Percentiles rank a stretch among this genome's conserved stretches.
Evolutionary conservation across 2,888 invertebrate genomes (phyloP).

Genomic region (Ennomos quercinarius): DNA sequence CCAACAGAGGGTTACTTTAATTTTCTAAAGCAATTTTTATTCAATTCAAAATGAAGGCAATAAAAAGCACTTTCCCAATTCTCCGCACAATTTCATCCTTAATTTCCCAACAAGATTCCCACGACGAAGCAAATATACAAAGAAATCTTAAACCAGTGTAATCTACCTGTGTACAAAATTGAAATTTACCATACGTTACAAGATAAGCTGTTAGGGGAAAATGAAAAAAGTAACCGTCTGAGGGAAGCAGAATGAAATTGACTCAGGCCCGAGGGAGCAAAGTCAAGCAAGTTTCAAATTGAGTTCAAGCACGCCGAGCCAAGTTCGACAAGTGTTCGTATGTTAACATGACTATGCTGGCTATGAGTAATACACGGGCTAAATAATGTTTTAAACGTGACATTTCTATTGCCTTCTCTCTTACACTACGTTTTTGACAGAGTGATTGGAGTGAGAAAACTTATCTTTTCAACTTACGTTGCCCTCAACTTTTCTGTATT

Average conservation of each 20-base stretch:
- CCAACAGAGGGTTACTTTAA: too few species aligned
- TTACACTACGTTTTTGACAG: too few species aligned
- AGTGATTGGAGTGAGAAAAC: too few species aligned
- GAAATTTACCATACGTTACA: conserved; percentile 24
- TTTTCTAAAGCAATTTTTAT: too few species aligned
- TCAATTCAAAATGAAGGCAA: too few species aligned
- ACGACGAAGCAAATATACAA: conserved; percentile 9
- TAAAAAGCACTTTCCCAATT: too few species aligned
- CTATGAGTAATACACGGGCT: not conserved
- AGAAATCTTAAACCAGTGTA: conserved; percentile 12
- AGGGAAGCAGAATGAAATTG: conserved; percentile 39
- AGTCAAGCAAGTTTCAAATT: conserved; percentile 32
- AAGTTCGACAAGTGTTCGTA: conserved; percentile 33
- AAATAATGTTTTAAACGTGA: not conserved
- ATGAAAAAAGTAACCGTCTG: conserved; percentile 41
- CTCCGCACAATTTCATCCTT: not conserved
- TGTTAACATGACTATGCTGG: conserved; percentile 8
- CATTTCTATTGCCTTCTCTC: too few species aligned
- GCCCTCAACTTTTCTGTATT: too few species aligned
- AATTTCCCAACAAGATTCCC: not conserved
- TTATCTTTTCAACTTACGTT: too few species aligned
- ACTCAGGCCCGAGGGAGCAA: conserved; percentile 38
- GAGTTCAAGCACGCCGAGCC: conserved; percentile 17
- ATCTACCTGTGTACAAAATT: conserved; percentile 29
- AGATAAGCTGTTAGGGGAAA: conserved; percentile 33